Evolutionary conservation across 2,113 vertebrate species (phyloP).

Genomic region (Lycaon pictus): DNA sequence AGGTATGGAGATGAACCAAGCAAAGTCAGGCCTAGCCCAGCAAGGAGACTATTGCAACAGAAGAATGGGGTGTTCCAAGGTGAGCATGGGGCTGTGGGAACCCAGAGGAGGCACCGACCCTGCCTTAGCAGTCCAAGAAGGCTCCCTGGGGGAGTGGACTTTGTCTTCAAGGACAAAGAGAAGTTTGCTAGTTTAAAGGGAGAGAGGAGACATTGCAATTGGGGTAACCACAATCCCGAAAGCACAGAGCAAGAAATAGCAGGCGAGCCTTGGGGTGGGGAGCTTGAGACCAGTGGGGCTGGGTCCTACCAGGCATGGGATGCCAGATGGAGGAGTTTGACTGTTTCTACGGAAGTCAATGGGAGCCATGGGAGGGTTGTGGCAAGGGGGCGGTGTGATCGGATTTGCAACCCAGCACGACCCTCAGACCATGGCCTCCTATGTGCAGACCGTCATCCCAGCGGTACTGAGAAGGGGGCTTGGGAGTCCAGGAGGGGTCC

Average conservation of each 20-base stretch:
- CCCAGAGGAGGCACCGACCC: not conserved
- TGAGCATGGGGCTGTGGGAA: not conserved
- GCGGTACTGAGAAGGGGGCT: not conserved
- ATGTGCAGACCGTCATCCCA: rapidly evolving
- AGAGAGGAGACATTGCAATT: not conserved
- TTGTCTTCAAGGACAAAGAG: not conserved
- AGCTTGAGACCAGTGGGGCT: not conserved
- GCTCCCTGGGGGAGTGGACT: not conserved
- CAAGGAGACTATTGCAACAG: not conserved
- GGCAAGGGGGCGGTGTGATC: not conserved
- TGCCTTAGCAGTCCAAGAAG: not conserved
- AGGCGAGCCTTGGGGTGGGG: not conserved
- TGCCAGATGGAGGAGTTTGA: too few species aligned
- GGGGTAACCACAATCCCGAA: not conserved
- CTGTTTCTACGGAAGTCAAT: rapidly evolving
- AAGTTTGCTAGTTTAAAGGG: not conserved
- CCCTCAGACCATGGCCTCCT: not conserved
- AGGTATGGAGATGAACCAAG: not conserved
- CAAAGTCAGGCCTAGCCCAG: not conserved
- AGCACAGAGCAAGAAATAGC: not conserved
- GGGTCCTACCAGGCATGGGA: not conserved
- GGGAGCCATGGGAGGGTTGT: not conserved
- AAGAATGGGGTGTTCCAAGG: not conserved
- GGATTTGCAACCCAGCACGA: not conserved
- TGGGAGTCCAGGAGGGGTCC: not conserved